Conservation (phyloP, 2,113 vertebrate species). For the Siniperca knerii region DNA sequence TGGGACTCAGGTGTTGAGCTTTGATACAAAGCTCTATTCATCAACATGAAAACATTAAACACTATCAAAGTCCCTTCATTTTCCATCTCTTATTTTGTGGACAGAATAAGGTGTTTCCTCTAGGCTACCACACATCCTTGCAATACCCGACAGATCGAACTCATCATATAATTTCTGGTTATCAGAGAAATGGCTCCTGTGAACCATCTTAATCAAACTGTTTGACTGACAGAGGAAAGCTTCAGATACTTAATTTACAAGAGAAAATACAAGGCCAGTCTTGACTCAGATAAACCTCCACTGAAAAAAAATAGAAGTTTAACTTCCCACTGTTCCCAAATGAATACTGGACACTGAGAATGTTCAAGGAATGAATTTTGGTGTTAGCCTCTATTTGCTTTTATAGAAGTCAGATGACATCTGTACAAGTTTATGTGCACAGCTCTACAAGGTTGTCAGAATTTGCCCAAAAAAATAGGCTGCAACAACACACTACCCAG, state of each 20-base stretch:
- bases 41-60: background rate
- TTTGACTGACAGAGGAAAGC: background rate
- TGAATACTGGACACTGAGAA: background rate
- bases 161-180: background rate
- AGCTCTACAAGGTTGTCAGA: constrained; percentile 6
- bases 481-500: constrained; percentile 26
- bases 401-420: constrained; percentile 17
- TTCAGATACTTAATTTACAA: background rate
- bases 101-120: background rate
- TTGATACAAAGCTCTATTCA: background rate
- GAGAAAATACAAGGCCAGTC: background rate
- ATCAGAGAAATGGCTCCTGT: background rate
- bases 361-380: background rate
- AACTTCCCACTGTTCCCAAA: background rate
- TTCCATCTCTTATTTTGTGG: background rate
- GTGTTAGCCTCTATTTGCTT: constrained; percentile 9
- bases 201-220: background rate
- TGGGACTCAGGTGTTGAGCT: background rate
- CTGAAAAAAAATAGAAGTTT: background rate
- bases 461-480: constrained; percentile 25
- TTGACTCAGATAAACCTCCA: background rate
- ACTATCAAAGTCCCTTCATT: background rate
- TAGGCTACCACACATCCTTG: background rate
- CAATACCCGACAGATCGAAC: background rate
- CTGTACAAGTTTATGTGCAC: background rate